phyloP scores from a whole-genome alignment of 2,888 invertebrate species.

The Hirtodrosophila histrioides region DNA sequence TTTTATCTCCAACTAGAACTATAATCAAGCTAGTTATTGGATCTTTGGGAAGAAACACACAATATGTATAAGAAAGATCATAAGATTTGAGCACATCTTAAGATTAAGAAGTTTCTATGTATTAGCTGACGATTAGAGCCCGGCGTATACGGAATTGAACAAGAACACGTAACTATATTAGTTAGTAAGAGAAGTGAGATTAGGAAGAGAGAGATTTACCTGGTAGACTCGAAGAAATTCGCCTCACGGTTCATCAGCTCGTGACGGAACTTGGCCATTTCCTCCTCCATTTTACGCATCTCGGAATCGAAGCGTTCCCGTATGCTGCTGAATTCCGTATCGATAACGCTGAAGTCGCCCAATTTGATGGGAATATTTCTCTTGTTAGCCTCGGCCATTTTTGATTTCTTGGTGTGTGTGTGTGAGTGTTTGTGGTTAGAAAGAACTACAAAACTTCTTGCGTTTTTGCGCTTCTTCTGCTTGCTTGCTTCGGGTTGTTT shows the following conservation, averaged over 20 bases:
- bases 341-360: conserved; percentile 97
- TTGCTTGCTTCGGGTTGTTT: conserved; percentile 39
- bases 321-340: conserved; percentile 98
- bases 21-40: not conserved
- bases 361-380: conserved; percentile 96
- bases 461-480: conserved; percentile 13
- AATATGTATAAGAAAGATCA: too few species aligned
- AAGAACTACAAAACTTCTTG: conserved; percentile 45
- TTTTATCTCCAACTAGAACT: too few species aligned
- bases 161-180: not conserved
- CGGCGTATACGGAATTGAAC: too few species aligned
- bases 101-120: not conserved
- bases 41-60: not conserved
- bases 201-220: conserved; percentile 85
- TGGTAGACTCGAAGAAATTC: conserved; percentile 95
- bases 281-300: conserved; percentile 99
- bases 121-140: too few species aligned
- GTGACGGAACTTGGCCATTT: conserved; percentile 97
- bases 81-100: conserved; percentile 12
- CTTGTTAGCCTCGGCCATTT: conserved; percentile 93
- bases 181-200: too few species aligned
- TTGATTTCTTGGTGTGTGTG: conserved; percentile 44
- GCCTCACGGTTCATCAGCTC: conserved; percentile 97
- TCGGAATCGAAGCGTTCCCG: conserved; percentile 97
- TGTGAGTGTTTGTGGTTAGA: conserved; percentile 12